Evolutionary conservation across 2,888 invertebrate species (phyloP), one percentile per base, ranked within the genome.

Genomic region (Dynastes tityus): DNA sequence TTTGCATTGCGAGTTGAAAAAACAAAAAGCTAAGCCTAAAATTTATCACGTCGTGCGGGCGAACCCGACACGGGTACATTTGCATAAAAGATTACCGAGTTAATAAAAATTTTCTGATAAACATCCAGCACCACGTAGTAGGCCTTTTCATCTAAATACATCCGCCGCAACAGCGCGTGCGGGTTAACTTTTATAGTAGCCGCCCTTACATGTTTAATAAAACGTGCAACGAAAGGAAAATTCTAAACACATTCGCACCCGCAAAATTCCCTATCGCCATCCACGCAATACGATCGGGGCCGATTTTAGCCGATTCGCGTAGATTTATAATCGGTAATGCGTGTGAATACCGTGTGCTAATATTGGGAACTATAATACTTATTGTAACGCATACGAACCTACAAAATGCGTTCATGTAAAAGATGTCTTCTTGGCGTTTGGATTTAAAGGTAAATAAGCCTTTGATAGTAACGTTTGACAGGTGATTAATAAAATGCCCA

Each of bases 31-130:
- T 58, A 71, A 55, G 71, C 55, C 71, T 27, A 71, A 58, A 71
- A 71, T 71, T 71, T 71, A 71, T 71, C 71, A 71, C 55, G 55
- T 55, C 71, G 32, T 58, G 55, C 71, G 55, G 71, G 37, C 37
- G 71, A 16, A 32, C 27, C 55, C 58, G 71, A 71, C 71, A 58
- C 32, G 71, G 71, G 40, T 55, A 58, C 55, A 71, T 71, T 71
- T 71, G 71, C 71, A 71, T 71, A 71, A 71, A 71, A 71, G 71
- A 71, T 71, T 71, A 71, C 71, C 32, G 37, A 71, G 71, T 71
- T 71, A 71, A 71, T 71, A 71, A 71, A 71, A 71, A 71, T 58
- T 71, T 71, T 71, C 71, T 71, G 71, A 71, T 71, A 71, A 71
- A 71, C 71, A 67, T 67, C 65, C 65, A 37, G 40, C 63, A 51